A percentile compares a stretch with the other conserved stretches of the same genome.
phyloP scores from a whole-genome alignment of 2,888 invertebrate species.

The Bimastos eiseni region DNA sequence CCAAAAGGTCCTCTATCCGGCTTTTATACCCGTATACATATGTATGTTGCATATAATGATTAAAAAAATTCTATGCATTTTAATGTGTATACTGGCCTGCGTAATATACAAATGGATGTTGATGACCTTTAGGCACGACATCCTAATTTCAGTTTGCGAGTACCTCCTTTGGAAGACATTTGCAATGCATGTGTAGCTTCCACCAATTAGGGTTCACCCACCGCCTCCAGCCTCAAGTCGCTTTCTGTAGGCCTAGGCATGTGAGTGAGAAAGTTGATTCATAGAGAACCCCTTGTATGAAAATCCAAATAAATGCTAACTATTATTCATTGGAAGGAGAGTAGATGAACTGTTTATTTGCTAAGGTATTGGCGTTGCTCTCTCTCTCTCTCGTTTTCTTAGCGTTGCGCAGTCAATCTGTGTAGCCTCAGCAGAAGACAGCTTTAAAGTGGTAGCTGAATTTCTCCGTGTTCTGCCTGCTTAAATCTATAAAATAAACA shows the following conservation, averaged over 20 bases:
- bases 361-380: neutral
- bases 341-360: neutral
- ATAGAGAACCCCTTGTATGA: neutral
- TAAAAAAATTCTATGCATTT: no score
- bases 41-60: no score
- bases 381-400: neutral
- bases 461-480: neutral
- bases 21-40: no score
- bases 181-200: neutral
- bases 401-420: neutral
- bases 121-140: neutral
- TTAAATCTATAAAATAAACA: constrained; percentile 13
- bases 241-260: neutral
- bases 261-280: neutral
- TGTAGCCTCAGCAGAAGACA: neutral
- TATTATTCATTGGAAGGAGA: neutral
- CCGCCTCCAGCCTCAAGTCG: neutral
- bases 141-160: neutral
- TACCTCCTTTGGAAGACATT: neutral
- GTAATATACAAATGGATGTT: neutral
- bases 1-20: no score
- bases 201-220: neutral
- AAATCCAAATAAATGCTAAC: neutral
- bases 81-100: no score
- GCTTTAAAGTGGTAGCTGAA: neutral